A percentile compares a stretch with the other conserved stretches of the same genome.
Conservation (phyloP, 2,113 vertebrate species). For the Tenebrosternarchus preto region DNA sequence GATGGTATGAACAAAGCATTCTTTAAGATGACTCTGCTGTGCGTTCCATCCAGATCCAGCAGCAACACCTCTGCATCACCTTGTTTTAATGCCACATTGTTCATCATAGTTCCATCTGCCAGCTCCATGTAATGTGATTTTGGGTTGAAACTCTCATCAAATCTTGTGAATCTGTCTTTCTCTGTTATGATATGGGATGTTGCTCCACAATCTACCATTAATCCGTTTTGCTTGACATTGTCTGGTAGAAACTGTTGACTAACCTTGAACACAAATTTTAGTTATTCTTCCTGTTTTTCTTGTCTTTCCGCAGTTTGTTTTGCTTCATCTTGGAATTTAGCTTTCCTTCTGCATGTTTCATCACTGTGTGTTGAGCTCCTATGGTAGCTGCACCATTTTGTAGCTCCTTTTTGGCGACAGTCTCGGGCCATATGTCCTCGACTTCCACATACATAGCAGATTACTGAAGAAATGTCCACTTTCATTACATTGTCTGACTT, state of each 20-base stretch:
- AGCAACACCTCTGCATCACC: constrained; percentile 2
- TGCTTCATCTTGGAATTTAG: constrained; percentile 3
- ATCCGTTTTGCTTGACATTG: constrained; percentile 4
- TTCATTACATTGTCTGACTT: constrained; percentile 44
- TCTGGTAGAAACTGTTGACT: background rate
- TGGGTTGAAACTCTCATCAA: background rate
- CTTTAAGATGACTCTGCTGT: background rate
- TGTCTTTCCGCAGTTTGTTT: constrained; percentile 22
- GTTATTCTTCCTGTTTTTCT: background rate
- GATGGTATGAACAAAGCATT: background rate
- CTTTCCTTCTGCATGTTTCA: constrained; percentile 29
- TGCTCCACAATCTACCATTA: constrained; percentile 14
- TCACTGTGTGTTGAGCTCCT: constrained; percentile 41
- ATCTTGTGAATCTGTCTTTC: background rate
- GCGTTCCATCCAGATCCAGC: background rate
- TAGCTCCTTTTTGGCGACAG: constrained; percentile 23
- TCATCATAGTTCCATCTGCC: constrained; percentile 3
- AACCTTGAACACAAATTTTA: constrained; percentile 8
- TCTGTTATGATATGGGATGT: constrained; percentile 8
- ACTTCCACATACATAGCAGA: constrained; percentile 44
- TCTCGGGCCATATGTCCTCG: constrained; percentile 16
- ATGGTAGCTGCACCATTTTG: constrained; percentile 41
- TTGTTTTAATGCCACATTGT: constrained; percentile 9
- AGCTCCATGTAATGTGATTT: background rate
- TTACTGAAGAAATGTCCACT: background rate